These are phyloP conservation scores for Drosophila santomea DNA, from an alignment of 1,140 invertebrate genomes.

Conservation along the genomic window DNA sequence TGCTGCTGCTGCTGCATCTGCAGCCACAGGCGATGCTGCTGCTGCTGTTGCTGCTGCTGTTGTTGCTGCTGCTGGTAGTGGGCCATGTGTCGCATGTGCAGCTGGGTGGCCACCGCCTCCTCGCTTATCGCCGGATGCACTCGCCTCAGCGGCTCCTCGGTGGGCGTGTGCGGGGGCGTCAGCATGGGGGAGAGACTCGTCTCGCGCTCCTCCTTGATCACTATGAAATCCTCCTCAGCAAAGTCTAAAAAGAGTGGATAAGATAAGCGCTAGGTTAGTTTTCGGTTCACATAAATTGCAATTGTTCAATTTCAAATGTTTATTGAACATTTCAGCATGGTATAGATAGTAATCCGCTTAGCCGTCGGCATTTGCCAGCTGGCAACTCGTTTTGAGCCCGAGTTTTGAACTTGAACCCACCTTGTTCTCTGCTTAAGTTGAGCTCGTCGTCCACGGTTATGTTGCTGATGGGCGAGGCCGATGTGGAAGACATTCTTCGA, in stretches of 20 bases:
- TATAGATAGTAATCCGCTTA: conserved; percentile 21
- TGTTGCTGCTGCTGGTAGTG: conserved; percentile 72
- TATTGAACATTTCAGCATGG: neutral
- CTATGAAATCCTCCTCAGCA: conserved; percentile 85
- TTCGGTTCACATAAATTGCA: neutral
- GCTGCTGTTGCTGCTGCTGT: conserved; percentile 63
- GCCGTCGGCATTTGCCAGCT: conserved; percentile 55
- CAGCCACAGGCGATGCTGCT: conserved; percentile 72
- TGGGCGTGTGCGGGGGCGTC: conserved; percentile 90
- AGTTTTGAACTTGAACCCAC: conserved; percentile 46
- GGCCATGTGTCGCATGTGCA: conserved; percentile 74
- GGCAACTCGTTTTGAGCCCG: conserved; percentile 3
- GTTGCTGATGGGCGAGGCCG: conserved; percentile 83
- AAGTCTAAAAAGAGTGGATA: conserved; percentile 49
- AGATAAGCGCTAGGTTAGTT: conserved; percentile 17
- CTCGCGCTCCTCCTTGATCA: conserved; percentile 88
- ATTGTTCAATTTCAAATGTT: too few relatives aligned
- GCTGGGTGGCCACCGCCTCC: conserved; percentile 64
- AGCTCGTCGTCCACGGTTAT: conserved; percentile 84
- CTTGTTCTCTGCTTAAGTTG: conserved; percentile 80
- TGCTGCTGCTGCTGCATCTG: conserved; percentile 68
- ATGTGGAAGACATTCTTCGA: conserved; percentile 81
- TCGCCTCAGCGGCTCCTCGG: conserved; percentile 85
- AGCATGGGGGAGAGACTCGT: conserved; percentile 87
- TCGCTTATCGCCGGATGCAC: conserved; percentile 72